These are phyloP conservation scores for Echinops telfairi DNA, from an alignment of 2,113 vertebrate species.

Conservation along the genomic window DNA sequence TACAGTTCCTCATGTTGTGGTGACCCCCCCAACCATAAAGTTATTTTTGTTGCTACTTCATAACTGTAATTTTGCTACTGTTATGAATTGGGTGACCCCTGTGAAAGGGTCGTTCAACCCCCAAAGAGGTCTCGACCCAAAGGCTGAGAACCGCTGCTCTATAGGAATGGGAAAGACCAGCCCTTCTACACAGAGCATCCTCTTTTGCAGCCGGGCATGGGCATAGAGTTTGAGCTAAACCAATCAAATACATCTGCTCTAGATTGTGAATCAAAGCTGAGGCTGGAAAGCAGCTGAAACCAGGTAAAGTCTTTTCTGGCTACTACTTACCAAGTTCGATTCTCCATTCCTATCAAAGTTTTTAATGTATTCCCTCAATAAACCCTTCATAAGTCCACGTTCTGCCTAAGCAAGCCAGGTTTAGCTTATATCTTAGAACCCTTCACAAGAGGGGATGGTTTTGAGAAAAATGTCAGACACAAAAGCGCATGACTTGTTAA, in stretches of 20 bases:
- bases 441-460: not conserved
- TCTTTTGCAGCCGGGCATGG: not conserved
- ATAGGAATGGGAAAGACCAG: not conserved
- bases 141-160: too few species aligned
- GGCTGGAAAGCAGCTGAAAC: not conserved
- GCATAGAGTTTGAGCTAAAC: not conserved
- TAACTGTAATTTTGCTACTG: too few species aligned
- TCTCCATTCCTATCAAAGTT: not conserved
- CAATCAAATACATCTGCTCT: not conserved
- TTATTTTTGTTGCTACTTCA: too few species aligned
- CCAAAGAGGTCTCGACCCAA: too few species aligned
- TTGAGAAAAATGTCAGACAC: not conserved
- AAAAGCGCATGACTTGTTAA: too few species aligned
- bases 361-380: not conserved
- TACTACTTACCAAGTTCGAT: not conserved
- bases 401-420: conserved; percentile 42
- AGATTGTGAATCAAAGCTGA: conserved; percentile 41
- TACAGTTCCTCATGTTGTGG: too few species aligned
- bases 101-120: too few species aligned
- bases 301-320: not conserved
- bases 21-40: too few species aligned
- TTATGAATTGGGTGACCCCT: too few species aligned
- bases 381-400: conserved; percentile 19
- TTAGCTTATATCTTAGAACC: conserved; percentile 55
- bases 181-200: not conserved